These are phyloP conservation scores for Pantherophis alleghaniensis DNA, from an alignment of 2,797 vertebrate species.

Conservation along the genomic window DNA sequence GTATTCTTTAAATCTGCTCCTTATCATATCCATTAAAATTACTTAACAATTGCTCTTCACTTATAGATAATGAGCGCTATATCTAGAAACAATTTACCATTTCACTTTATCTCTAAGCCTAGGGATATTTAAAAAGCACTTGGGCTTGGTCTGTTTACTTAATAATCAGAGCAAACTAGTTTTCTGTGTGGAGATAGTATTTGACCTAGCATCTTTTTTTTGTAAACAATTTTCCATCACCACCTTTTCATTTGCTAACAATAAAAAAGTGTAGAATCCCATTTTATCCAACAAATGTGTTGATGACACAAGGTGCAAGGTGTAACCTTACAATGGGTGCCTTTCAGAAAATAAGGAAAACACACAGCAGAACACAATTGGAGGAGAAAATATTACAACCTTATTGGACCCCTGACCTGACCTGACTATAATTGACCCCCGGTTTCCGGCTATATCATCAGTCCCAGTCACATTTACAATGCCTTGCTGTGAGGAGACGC, in stretches of 20 bases:
- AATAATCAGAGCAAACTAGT: background rate
- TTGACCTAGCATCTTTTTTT: background rate
- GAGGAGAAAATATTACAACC: background rate
- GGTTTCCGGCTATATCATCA: no score
- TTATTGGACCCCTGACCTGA: no score
- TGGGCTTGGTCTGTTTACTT: background rate
- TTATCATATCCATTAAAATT: background rate
- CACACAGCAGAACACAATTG: background rate
- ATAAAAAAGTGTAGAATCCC: background rate
- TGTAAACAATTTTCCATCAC: background rate
- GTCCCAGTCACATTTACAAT: no score
- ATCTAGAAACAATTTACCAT: background rate
- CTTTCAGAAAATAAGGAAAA: background rate
- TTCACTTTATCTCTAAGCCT: background rate
- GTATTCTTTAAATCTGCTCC: background rate
- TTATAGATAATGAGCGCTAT: background rate
- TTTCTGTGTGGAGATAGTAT: background rate
- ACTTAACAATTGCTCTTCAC: background rate
- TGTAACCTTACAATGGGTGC: background rate
- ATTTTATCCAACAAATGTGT: conserved; percentile 13
- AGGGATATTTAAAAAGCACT: background rate
- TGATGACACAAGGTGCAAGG: background rate
- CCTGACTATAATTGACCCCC: no score
- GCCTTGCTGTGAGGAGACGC: no score
- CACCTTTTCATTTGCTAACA: background rate